Base-by-base conservation (phyloP, 2,888 invertebrate species). In the Mythimna loreyi region DNA sequence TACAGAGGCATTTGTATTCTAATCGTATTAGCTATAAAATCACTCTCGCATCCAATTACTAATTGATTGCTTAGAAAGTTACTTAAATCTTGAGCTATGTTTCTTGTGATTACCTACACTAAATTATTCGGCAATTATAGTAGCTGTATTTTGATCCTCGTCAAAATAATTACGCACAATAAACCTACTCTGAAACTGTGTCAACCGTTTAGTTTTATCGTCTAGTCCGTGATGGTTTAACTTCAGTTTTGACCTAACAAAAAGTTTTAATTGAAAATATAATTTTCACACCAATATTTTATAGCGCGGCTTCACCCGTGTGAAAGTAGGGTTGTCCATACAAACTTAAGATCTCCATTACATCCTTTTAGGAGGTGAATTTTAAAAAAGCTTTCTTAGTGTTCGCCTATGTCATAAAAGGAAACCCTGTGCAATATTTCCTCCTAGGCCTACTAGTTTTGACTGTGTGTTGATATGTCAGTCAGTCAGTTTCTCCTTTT, bases 141-240 rank as follows among this genome's bases (percentile, higher is more conserved):
- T 55, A 59, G 21, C 67, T 49, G 50, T 73, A 61, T 68, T 76
- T 58, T 64, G 11, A 64, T 57, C 25, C 52, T 64, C 53, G 28
- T 62, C 45, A 73, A 76, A 69, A 73, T 59, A 43, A 59, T 59
- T 50, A 72, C 43, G 4, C 23, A 9, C 33, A 65, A 56, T 73
- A 74, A 78, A 78, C 65, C 70, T 53, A 70, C 66, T 78, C 55
- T 57, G 9, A 52, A 77, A 73, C 59, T 25, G 56, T 77, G 78
- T 77, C 65, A 77, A 66, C 62, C 62, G 28, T 55, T 78, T 70
- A 53, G 36, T 74, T 77, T 55, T 58, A 78, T 40, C 47, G 53
- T 40, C 16, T 11, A n/a, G n/a, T 53, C 36, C 16, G 62, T 60
- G 28, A 58, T 8, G 23, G n/a, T 36, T 58, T 58, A 45, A 63